A percentile compares a stretch with the other conserved stretches of the same genome.
These are phyloP conservation scores for Drosophila athabasca DNA, from an alignment of 1,140 invertebrate species.

Conservation along the genomic window DNA sequence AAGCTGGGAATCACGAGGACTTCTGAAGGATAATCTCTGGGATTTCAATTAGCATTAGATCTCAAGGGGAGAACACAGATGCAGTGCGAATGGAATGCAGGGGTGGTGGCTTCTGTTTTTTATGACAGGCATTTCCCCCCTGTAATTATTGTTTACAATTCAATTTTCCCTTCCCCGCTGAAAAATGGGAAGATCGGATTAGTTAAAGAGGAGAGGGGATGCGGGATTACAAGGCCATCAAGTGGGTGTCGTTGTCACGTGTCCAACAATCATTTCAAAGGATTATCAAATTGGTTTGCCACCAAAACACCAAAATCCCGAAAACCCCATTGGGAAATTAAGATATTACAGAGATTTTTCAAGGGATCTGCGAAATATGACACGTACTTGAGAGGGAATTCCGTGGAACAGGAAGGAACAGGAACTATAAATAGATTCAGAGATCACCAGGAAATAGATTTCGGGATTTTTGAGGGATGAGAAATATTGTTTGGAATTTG, in stretches of 20 bases:
- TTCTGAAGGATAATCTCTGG: slow-evolving; percentile 7
- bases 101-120: not conserved
- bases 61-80: too few relatives aligned
- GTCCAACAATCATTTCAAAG: slow-evolving; percentile 32
- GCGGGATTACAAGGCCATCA: slow-evolving; percentile 45
- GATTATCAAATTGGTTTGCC: slow-evolving; percentile 50
- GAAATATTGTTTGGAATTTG: too few relatives aligned
- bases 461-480: too few relatives aligned
- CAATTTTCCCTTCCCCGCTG: slow-evolving; percentile 22
- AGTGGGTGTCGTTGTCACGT: slow-evolving; percentile 46
- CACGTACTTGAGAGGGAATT: too few relatives aligned
- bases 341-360: too few relatives aligned
- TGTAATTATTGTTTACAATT: slow-evolving; percentile 75
- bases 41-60: slow-evolving; percentile 36
- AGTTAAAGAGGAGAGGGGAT: not conserved
- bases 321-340: too few relatives aligned
- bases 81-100: too few relatives aligned
- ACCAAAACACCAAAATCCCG: slow-evolving; percentile 1
- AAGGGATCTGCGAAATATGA: too few relatives aligned
- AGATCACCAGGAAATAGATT: too few relatives aligned
- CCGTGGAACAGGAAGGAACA: too few relatives aligned
- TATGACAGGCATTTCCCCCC: slow-evolving; percentile 1
- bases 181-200: slow-evolving; percentile 28
- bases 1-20: slow-evolving; percentile 38
- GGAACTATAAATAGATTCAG: too few relatives aligned